Evolutionary conservation across 2,113 vertebrate species (phyloP).

Genomic region (Ivindomyrus marchei): DNA sequence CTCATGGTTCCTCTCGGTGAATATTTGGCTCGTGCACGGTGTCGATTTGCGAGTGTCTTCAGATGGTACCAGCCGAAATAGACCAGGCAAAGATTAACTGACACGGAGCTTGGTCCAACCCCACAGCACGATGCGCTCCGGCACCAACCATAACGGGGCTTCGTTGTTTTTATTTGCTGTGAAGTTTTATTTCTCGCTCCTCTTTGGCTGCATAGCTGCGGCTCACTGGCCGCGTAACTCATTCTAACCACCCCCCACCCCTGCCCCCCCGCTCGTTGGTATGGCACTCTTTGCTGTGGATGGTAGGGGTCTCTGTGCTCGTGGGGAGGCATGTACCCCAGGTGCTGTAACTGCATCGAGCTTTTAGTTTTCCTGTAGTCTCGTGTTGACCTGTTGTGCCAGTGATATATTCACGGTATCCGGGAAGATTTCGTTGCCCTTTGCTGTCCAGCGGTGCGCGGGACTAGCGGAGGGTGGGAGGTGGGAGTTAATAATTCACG

Average conservation of each 20-base stretch:
- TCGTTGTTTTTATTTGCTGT: neutral
- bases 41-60: neutral
- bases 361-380: neutral
- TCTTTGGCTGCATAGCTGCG: neutral
- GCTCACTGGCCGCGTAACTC: neutral
- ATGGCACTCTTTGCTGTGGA: neutral
- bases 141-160: neutral
- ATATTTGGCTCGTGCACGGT: neutral
- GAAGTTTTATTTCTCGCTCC: neutral
- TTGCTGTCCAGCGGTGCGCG: neutral
- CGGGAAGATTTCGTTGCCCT: neutral
- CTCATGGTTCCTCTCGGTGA: neutral
- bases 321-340: neutral
- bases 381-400: neutral
- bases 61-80: neutral
- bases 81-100: neutral
- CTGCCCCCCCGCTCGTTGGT: neutral
- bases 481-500: slow-evolving; percentile 52
- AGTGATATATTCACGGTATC: neutral
- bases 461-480: neutral
- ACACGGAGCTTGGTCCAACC: neutral
- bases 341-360: neutral
- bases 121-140: neutral
- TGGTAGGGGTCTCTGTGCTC: neutral
- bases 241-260: slow-evolving; percentile 17